Evolutionary conservation across 2,888 invertebrate genomes (phyloP).

Genomic region (Adela reaumurella): DNA sequence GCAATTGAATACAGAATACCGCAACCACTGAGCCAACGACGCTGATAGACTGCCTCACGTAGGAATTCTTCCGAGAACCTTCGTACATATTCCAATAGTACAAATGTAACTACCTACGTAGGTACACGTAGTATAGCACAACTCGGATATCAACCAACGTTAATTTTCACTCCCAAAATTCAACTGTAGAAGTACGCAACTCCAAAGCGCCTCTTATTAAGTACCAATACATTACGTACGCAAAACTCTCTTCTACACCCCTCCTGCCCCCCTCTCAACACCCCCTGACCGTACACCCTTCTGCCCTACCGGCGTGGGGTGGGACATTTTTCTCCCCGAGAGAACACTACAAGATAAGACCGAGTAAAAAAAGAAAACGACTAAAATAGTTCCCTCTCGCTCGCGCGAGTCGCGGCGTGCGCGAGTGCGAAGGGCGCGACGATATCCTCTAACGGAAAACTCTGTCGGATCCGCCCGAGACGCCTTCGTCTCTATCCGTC

Average conservation of each 20-base stretch:
- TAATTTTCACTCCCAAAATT: no score
- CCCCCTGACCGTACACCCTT: conserved; percentile 18
- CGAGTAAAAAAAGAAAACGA: conserved; percentile 52
- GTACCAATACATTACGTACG: conserved; percentile 42
- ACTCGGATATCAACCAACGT: no score
- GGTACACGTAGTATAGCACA: no score
- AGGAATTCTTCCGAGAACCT: no score
- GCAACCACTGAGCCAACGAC: no score
- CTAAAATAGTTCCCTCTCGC: conserved; percentile 45
- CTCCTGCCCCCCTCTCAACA: not conserved
- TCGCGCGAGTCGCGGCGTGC: conserved; percentile 19
- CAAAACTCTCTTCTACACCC: conserved; percentile 16
- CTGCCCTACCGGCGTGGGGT: conserved; percentile 26
- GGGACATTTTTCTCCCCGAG: conserved; percentile 37
- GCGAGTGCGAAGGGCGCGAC: conserved; percentile 33
- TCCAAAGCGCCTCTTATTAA: not conserved
- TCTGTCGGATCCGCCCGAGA: conserved; percentile 51
- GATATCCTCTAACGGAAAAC: conserved; percentile 53
- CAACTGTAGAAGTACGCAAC: no score
- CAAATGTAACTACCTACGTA: no score
- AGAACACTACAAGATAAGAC: conserved; percentile 43
- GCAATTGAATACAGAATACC: no score
- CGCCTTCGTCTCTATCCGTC: conserved; percentile 48
- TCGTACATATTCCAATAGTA: no score
- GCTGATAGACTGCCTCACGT: no score